phyloP scores from a whole-genome alignment of 2,888 invertebrate species.

The Oligia fasciuncula region DNA sequence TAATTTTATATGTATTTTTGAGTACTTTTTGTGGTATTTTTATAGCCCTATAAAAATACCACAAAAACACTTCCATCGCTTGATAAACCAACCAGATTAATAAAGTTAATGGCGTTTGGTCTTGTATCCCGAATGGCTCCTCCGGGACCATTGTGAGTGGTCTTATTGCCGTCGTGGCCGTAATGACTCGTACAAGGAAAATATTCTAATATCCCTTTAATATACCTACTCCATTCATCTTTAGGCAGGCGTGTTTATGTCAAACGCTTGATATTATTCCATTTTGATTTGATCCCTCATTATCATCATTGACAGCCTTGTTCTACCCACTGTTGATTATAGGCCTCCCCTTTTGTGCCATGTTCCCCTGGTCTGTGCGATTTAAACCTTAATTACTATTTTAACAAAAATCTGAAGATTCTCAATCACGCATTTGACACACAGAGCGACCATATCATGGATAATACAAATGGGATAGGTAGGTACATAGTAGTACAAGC shows the following conservation, averaged over 20 bases:
- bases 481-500: too few species aligned
- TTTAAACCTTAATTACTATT: background rate
- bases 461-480: too few species aligned
- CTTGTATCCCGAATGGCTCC: slow-evolving; percentile 37
- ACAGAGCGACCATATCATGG: background rate
- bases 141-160: slow-evolving; percentile 30
- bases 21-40: background rate
- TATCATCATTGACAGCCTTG: too few species aligned
- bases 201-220: slow-evolving; percentile 31
- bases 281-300: background rate
- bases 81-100: slow-evolving; percentile 46
- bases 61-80: background rate
- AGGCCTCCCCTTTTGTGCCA: too few species aligned
- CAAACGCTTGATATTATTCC: background rate
- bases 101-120: slow-evolving; percentile 51
- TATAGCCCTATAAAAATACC: background rate
- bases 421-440: background rate
- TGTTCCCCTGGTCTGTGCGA: too few species aligned
- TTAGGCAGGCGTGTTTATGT: background rate
- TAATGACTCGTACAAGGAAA: slow-evolving; percentile 54
- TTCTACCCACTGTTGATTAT: too few species aligned
- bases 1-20: background rate
- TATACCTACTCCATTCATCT: slow-evolving; percentile 2
- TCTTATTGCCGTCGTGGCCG: slow-evolving; percentile 9
- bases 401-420: background rate